Conservation (phyloP, 2,797 vertebrate species). For the Dipus sagitta region DNA sequence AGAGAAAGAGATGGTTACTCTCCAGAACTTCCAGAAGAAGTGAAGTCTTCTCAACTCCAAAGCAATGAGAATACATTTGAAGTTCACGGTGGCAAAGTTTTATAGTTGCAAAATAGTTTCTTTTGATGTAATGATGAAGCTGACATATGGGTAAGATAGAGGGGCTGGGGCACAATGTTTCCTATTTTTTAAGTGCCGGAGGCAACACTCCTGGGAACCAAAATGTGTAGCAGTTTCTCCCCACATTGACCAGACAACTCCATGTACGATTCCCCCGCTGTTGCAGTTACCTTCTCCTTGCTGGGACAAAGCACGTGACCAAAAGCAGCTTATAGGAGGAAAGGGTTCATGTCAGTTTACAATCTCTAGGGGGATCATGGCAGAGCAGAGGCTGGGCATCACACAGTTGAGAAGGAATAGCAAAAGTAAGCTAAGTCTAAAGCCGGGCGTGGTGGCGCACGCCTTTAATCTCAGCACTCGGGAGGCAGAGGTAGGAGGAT, state of each 20-base stretch:
- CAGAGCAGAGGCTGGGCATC: too few relatives aligned
- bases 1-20: neutral
- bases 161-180: neutral
- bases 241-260: neutral
- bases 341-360: too few relatives aligned
- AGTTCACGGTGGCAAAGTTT: neutral
- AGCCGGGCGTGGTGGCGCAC: too few relatives aligned
- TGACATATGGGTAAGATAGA: neutral
- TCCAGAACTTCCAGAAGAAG: neutral
- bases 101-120: neutral
- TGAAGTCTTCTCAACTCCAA: neutral
- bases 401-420: too few relatives aligned
- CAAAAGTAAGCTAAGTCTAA: too few relatives aligned
- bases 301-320: too few relatives aligned
- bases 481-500: too few relatives aligned
- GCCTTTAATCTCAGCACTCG: too few relatives aligned
- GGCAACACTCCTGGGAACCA: neutral
- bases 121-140: neutral
- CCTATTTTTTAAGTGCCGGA: neutral
- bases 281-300: neutral
- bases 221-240: neutral
- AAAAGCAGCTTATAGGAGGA: too few relatives aligned
- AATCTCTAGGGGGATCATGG: too few relatives aligned
- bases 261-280: neutral
- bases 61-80: neutral